These are phyloP conservation scores for Lanius collurio DNA, from an alignment of 2,113 vertebrate species.

Conservation along the genomic window DNA sequence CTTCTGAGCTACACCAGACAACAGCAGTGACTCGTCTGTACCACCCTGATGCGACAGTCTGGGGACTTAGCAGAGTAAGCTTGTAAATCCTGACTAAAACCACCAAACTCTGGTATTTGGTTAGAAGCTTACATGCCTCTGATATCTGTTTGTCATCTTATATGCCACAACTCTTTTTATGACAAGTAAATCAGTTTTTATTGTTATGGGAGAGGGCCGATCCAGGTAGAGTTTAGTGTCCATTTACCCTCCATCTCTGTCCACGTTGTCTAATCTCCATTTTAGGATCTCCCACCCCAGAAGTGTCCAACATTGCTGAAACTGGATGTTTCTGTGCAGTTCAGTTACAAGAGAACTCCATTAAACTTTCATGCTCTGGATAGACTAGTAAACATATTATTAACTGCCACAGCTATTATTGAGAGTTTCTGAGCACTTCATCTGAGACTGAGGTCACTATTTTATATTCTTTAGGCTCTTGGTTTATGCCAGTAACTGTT, in stretches of 20 bases:
- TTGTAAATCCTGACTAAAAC: not conserved
- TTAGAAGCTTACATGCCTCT: not conserved
- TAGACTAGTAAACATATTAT: not conserved
- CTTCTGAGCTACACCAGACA: not conserved
- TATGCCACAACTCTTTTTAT: slow-evolving; percentile 5
- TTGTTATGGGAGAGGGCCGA: not conserved
- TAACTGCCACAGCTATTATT: not conserved
- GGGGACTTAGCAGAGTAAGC: not conserved
- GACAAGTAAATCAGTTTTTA: slow-evolving; percentile 23
- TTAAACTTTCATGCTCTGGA: not conserved
- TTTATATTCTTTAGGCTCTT: not conserved
- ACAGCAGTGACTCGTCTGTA: not conserved
- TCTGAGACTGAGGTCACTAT: not conserved
- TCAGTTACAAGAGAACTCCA: not conserved
- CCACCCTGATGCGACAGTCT: not conserved
- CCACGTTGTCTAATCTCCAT: not conserved
- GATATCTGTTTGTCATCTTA: not conserved
- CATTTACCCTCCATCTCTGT: not conserved
- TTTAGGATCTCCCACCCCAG: not conserved
- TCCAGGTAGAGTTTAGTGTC: not conserved
- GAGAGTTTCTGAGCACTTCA: not conserved
- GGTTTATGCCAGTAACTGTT: not conserved
- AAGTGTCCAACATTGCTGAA: not conserved
- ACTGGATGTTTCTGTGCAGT: not conserved
- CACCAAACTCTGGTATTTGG: not conserved